Evolutionary conservation across 2,113 vertebrate genomes (phyloP).

Genomic region (Eclectus roratus): DNA sequence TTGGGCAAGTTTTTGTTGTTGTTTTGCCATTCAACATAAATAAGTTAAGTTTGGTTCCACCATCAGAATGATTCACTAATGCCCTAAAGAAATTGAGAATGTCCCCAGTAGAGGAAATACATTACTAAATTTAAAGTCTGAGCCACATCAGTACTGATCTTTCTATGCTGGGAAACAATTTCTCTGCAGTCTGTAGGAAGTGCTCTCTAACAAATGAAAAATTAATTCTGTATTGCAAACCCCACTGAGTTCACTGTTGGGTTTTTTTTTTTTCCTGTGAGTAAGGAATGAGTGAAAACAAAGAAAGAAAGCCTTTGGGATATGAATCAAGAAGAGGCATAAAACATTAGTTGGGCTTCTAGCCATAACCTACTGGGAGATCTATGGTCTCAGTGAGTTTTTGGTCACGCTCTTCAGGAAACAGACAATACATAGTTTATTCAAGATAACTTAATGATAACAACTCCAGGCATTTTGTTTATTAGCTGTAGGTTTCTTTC

Average conservation of each 20-base stretch:
- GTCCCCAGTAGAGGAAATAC: slow-evolving; percentile 29
- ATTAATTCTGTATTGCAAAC: not conserved
- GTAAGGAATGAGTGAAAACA: slow-evolving; percentile 32
- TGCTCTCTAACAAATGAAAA: slow-evolving; percentile 21
- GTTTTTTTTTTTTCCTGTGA: not conserved
- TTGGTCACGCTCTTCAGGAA: slow-evolving; percentile 12
- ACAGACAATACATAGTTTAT: not conserved
- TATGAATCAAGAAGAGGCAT: not conserved
- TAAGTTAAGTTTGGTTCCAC: slow-evolving; percentile 20
- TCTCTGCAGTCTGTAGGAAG: slow-evolving; percentile 13
- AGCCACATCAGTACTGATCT: slow-evolving; percentile 2
- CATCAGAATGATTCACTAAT: slow-evolving; percentile 28
- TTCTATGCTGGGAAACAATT: not conserved
- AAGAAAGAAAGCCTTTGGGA: slow-evolving; percentile 7
- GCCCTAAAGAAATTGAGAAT: not conserved
- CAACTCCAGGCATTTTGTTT: not conserved
- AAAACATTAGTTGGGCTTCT: slow-evolving; percentile 13
- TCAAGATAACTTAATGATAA: slow-evolving; percentile 23
- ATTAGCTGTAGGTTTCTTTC: not conserved
- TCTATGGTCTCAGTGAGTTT: not conserved
- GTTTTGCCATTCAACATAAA: slow-evolving; percentile 14
- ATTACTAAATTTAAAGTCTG: slow-evolving; percentile 28
- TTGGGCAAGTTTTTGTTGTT: slow-evolving; percentile 20
- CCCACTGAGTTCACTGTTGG: not conserved
- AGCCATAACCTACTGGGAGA: not conserved